Evolutionary conservation across 2,888 invertebrate genomes (phyloP), one percentile per base, ranked within the genome.

Genomic region (Harpagoxenus sublaevis): DNA sequence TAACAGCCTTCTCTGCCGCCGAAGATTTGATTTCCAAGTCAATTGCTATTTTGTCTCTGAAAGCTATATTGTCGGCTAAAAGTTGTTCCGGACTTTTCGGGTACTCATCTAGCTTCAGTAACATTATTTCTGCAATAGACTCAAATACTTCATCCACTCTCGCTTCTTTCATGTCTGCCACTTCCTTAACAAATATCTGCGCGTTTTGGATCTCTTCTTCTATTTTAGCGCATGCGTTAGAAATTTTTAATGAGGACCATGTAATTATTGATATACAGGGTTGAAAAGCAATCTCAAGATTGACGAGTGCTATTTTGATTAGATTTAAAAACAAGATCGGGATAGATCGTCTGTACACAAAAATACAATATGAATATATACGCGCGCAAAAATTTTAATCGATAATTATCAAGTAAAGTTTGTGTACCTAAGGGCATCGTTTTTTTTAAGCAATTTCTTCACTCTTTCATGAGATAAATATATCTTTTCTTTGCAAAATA

Each of bases 171-270:
- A 98, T 97, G 91, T 98, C 98, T 45, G 96, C 96, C 0, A 97
- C 96, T 95, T 97, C 97, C 93, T 97, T 97, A 0, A 96, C 95
- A 93, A 97, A 97, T 87, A 96, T 95, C 89, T 97, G 96, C 0
- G 98, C 96, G 91, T 96, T 96, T 79, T 96, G 96, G 28, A 98
- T 94, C 31, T 96, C 95, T 0, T 90, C 91, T 79, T 95, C 95
- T 57, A 97, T 96, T 31, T 95, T 95, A 1, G 95, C 95, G 90
- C 97, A 97, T 92, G 97, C 97, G 51, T 96, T 94, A 0, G 96
- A 96, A 89, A 97, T 97, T 92, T 97, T 97, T 89, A 97, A 96
- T 0, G 98, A 98, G 0, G 97, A 97, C 98, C 98, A 98, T 0
- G 97, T 97, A 28, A 98, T 96, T 1, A 97, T 96, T 0, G 97